Percentiles rank a stretch among this genome's conserved stretches.
phyloP scores from a whole-genome alignment of 2,113 vertebrate genomes.

The Chinchilla lanigera region DNA sequence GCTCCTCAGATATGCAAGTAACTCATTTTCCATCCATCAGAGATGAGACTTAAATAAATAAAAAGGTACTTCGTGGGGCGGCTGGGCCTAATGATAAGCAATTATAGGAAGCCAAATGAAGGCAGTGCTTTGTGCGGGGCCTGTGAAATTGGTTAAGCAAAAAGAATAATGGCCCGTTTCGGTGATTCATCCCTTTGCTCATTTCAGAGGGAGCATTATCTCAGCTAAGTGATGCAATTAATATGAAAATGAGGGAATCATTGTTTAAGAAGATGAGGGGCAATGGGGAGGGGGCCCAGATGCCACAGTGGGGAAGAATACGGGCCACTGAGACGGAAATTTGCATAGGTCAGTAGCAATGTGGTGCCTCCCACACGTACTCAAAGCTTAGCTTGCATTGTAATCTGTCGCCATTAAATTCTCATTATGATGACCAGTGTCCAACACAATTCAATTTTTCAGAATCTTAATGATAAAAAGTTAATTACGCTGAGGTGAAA shows the following conservation, averaged over 20 bases:
- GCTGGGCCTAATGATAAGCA: conserved; percentile 93
- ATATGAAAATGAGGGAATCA: conserved; percentile 93
- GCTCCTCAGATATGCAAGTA: conserved; percentile 87
- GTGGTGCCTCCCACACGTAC: conserved; percentile 82
- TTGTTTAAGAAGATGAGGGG: conserved; percentile 90
- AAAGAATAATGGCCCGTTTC: conserved; percentile 90
- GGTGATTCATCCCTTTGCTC: conserved; percentile 90
- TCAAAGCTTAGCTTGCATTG: conserved; percentile 85
- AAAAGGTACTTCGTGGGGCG: conserved; percentile 88
- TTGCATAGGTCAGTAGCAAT: conserved; percentile 89
- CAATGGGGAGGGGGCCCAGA: conserved; percentile 81
- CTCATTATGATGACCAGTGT: conserved; percentile 89
- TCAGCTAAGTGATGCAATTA: conserved; percentile 92
- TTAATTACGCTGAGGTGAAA: conserved; percentile 88
- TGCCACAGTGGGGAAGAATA: conserved; percentile 80
- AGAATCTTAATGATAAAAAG: conserved; percentile 88
- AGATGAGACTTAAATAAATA: conserved; percentile 91
- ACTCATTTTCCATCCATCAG: conserved; percentile 90
- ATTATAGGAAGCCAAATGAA: conserved; percentile 90
- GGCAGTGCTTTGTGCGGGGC: conserved; percentile 88
- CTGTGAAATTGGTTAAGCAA: conserved; percentile 92
- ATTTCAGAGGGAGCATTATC: conserved; percentile 90
- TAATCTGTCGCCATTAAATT: conserved; percentile 87
- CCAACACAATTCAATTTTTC: conserved; percentile 88
- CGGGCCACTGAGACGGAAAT: conserved; percentile 86